phyloP scores from a whole-genome alignment of 2,888 invertebrate species.

The Tigriopus californicus region DNA sequence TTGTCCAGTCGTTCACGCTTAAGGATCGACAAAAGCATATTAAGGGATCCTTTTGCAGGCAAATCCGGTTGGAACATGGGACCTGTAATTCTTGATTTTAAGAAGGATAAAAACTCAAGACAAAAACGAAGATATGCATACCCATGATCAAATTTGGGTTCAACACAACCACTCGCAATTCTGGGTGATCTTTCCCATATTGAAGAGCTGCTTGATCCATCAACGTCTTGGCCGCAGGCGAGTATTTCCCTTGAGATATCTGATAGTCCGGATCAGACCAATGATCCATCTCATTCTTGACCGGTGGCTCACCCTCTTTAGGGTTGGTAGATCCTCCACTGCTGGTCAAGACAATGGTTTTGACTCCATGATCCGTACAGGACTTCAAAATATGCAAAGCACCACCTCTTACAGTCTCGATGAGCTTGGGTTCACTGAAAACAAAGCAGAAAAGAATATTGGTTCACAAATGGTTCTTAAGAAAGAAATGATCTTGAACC shows the following conservation, averaged over 20 bases:
- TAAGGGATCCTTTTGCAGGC: neutral
- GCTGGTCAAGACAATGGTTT: neutral
- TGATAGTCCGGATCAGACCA: neutral
- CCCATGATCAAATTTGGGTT: neutral
- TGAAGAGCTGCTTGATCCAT: neutral
- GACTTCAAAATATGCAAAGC: neutral
- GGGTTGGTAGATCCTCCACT: neutral
- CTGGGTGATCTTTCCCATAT: neutral
- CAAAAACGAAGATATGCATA: too few relatives aligned
- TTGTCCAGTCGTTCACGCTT: neutral
- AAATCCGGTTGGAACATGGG: slow-evolving; percentile 1
- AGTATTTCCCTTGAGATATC: neutral
- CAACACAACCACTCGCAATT: neutral
- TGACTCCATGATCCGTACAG: neutral
- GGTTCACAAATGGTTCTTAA: too few relatives aligned
- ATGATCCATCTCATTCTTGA: neutral
- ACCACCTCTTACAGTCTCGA: neutral
- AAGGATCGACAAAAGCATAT: neutral
- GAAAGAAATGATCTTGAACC: neutral
- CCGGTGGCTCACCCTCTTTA: neutral
- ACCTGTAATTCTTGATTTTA: neutral
- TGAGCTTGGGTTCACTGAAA: neutral
- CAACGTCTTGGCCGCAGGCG: neutral
- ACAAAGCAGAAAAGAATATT: too few relatives aligned
- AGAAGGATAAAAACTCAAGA: too few relatives aligned